A percentile compares a stretch with the other conserved stretches of the same genome.
Conservation (phyloP, 1,140 invertebrate species). For the Babylonia areolata region DNA sequence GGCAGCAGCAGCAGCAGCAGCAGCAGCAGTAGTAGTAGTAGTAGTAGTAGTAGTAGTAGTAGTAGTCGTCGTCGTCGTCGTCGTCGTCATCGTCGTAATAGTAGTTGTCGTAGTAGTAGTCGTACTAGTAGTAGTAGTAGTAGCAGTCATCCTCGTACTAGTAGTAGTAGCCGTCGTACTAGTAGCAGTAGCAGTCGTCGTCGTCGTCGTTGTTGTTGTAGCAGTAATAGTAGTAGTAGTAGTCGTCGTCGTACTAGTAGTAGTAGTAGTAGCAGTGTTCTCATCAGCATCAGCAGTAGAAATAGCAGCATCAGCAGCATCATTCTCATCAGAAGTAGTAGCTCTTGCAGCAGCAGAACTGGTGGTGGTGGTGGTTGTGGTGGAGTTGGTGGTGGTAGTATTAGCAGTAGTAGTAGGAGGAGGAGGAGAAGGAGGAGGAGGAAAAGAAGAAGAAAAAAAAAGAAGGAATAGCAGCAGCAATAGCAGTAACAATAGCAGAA, state of each 20-base stretch:
- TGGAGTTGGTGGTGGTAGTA: no score
- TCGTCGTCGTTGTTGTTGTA: neutral
- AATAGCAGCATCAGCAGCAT: conserved; percentile 2
- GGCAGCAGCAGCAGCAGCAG: conserved; percentile 30
- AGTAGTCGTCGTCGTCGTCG: conserved; percentile 31
- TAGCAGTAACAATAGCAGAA: no score
- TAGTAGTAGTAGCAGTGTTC: neutral
- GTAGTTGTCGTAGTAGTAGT: conserved; percentile 37
- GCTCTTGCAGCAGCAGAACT: neutral
- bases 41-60: conserved; percentile 37
- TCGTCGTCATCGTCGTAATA: conserved; percentile 37
- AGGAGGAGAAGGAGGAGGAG: no score
- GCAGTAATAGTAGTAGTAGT: conserved; percentile 23
- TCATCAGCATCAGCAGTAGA: neutral
- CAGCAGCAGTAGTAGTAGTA: conserved; percentile 36
- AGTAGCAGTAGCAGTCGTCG: neutral
- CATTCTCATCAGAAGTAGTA: conserved; percentile 10
- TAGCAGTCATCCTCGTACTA: conserved; percentile 18
- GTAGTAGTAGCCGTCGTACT: neutral
- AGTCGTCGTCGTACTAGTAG: conserved; percentile 32
- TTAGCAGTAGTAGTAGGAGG: no score
- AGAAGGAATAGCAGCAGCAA: no score
- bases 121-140: conserved; percentile 40
- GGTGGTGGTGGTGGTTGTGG: neutral
- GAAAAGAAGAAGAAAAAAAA: no score